Evolutionary conservation across 2,113 vertebrate genomes (phyloP).

Genomic region (Monarcha castaneiventris): DNA sequence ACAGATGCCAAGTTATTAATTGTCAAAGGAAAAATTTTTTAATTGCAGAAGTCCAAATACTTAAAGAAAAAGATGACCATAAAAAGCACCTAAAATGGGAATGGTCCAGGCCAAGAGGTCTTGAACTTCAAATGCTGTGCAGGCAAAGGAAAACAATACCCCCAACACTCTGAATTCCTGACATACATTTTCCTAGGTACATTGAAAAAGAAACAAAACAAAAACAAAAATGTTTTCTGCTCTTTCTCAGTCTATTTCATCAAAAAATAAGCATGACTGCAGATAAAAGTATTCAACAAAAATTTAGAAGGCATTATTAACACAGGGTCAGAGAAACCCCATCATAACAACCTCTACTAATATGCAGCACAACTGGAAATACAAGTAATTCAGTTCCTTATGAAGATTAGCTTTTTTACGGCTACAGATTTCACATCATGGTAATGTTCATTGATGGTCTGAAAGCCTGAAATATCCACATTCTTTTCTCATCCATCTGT

Average conservation of each 20-base stretch:
- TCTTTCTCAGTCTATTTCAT: background rate
- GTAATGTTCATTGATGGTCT: background rate
- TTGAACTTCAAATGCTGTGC: background rate
- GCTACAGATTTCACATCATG: background rate
- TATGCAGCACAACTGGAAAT: background rate
- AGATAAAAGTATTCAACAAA: background rate
- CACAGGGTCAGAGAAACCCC: background rate
- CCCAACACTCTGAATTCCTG: background rate
- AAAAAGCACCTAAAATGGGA: background rate
- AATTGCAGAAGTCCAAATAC: background rate
- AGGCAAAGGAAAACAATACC: background rate
- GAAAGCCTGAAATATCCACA: background rate
- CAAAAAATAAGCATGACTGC: background rate
- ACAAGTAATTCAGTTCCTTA: background rate
- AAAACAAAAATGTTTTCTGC: background rate
- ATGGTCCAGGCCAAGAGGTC: background rate
- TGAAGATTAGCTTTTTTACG: background rate
- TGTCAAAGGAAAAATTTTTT: background rate
- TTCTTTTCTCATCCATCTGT: background rate
- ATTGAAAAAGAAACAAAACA: background rate
- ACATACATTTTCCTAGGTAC: background rate
- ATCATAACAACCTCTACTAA: background rate
- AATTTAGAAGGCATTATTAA: background rate
- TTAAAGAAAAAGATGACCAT: background rate
- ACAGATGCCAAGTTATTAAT: background rate